Conservation (phyloP, 2,888 invertebrate species). For the Dichetophora obliterata region DNA sequence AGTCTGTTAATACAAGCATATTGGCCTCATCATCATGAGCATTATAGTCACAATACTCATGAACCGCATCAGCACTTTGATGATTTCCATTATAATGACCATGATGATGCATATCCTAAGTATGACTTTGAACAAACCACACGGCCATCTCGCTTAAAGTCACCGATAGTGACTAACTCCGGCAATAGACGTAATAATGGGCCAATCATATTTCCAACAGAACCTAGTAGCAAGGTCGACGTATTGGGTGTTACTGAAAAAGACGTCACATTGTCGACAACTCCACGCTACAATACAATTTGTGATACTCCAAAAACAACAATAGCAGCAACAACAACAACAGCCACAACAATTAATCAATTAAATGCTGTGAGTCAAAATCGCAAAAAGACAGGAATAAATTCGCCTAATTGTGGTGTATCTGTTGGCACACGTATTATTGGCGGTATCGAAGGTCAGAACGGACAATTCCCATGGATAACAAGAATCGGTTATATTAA, state of each 20-base stretch:
- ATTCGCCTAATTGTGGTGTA: conserved; percentile 61
- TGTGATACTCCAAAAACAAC: neutral
- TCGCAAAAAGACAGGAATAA: conserved; percentile 42
- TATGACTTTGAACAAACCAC: neutral
- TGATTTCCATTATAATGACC: conserved; percentile 50
- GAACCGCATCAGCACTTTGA: conserved; percentile 38
- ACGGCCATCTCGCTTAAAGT: neutral
- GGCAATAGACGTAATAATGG: neutral
- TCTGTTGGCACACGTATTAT: conserved; percentile 67
- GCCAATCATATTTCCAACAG: neutral
- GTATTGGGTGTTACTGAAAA: neutral
- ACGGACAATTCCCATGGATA: conserved; percentile 76
- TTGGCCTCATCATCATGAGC: neutral
- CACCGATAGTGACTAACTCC: too few species aligned
- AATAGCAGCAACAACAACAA: neutral
- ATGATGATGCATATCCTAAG: conserved; percentile 33
- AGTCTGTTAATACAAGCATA: too few species aligned
- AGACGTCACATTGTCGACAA: too few species aligned
- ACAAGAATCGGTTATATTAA: conserved; percentile 69
- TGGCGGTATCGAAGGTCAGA: conserved; percentile 69
- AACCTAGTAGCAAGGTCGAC: neutral
- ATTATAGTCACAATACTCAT: neutral
- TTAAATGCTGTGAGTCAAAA: neutral
- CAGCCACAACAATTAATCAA: neutral
- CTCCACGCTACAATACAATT: neutral